A percentile compares a stretch with the other conserved stretches of the same genome.
phyloP scores from a whole-genome alignment of 1,140 invertebrate species.

The Drosophila melanica region DNA sequence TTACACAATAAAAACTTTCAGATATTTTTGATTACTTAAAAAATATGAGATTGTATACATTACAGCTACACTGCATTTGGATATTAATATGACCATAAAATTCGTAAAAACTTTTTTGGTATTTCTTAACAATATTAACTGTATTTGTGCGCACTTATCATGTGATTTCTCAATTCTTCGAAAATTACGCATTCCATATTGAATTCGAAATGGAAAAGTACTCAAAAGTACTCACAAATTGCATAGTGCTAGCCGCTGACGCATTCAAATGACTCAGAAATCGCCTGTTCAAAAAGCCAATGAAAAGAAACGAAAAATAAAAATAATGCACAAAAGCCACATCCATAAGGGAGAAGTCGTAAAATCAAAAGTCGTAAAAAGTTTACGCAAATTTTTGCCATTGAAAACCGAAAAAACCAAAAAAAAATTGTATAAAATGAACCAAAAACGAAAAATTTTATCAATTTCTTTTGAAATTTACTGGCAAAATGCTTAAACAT shows the following conservation, averaged over 20 bases:
- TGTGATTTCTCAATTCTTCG: conserved; percentile 6
- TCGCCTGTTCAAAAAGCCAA: conserved; percentile 9
- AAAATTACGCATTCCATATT: neutral
- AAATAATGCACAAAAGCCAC: conserved; percentile 21
- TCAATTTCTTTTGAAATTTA: conserved; percentile 83
- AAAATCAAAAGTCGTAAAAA: conserved; percentile 69
- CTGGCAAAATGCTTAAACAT: conserved; percentile 82
- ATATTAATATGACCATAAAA: too few species aligned
- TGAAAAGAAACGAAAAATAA: conserved; percentile 22
- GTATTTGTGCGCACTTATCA: neutral
- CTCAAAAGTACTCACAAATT: conserved; percentile 39
- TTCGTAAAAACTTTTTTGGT: too few species aligned
- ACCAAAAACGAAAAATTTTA: conserved; percentile 52
- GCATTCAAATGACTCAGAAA: conserved; percentile 36
- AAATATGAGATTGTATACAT: too few species aligned
- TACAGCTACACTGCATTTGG: too few species aligned
- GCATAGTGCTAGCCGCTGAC: conserved; percentile 30
- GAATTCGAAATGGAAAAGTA: conserved; percentile 36
- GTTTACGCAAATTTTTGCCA: conserved; percentile 67
- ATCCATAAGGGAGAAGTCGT: conserved; percentile 58
- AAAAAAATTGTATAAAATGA: conserved; percentile 52
- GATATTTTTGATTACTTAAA: too few species aligned
- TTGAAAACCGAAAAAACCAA: conserved; percentile 40
- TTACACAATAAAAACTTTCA: too few species aligned
- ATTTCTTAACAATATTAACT: neutral